Evolutionary conservation across 2,113 vertebrate genomes (phyloP), one percentile per base, ranked within the genome.

Genomic region (Hirundichthys speculiger): DNA sequence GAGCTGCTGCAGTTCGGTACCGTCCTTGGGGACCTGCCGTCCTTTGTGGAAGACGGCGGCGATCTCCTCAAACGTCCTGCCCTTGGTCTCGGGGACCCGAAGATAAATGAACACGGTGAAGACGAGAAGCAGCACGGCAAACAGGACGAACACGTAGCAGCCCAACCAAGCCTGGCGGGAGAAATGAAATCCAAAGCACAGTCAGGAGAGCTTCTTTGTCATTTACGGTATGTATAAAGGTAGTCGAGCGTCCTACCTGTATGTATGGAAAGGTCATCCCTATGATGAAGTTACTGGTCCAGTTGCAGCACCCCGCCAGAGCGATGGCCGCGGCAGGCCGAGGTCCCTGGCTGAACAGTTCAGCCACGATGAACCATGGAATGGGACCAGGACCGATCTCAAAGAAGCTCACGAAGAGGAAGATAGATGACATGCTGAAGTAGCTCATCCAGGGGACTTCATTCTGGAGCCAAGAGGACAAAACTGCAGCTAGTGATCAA

Each of bases 341-440:
- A 0, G 98, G 95, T n/a, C 96, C 97, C 85, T 99, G 98, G 55
- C 96, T 97, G 92, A 99, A 99, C 38, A 98, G 86, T n/a, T 99
- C 98, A 0, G 97, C 96, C 11, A 98, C 98, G 0, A 99, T 98
- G 50, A 99, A 99, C 97, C 97, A 99, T 4, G 98, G 96, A 69
- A 99, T 99, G 1, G 97, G 98, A 34, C 98, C 98, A 0, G 98
- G 98, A 1, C 98, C 98, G 0, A 99, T 93, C 90, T 99, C 98
- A 59, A 99, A 99, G 91, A 98, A 98, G 52, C 93, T 93, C 72
- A 99, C 96, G 0, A 98, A 98, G 64, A 98, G 90, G 86, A 99
- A 99, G 81, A 98, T 95, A 0, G 94, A 93, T 0, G 86, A 56
- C 95, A 99, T 95, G 90, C 95, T 96, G 64, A 98, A 59, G 0